Base-by-base conservation (phyloP, 2,113 vertebrate species). In the Lampris megalopsis region DNA sequence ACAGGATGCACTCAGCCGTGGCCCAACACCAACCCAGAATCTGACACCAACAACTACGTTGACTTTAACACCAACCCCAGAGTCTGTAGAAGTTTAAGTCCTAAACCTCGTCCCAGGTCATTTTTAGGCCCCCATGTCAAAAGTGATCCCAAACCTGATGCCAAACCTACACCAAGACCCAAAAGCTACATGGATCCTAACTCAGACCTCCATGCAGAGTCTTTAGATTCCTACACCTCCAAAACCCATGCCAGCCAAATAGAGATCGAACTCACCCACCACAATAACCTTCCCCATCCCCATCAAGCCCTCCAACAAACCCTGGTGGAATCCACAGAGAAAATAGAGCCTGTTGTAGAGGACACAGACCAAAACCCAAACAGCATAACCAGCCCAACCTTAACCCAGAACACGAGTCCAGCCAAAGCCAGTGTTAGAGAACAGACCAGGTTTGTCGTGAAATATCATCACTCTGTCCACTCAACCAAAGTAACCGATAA, bases 1-100 rank as follows among this genome's bases (percentile, higher is more conserved):
- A 63, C 73, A 53, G 76, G 77, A 90, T 83, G 91, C 85, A 89
- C 90, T 92, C 92, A 77, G 70, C 78, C 1, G 6, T 56, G 57
- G 38, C 48, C 57, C 8, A 45, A 9, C 80, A 35, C 58, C 65
- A 75, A 41, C 41, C 43, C 47, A 2, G 9, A 68, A 54, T 60
- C 60, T 52, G 8, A 9, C 47, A 49, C 60, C 36, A 9, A 35
- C 37, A n/a, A 13, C 50, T 56, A 3, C 40, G 73, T 10, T 52
- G 42, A 77, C 9, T 43, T 11, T 47, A 76, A 36, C 72, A 57
- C 60, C 8, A 76, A 10, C 3, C 64, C 80, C n/a, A 75, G 87
- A 48, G 13, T 72, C 48, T 37, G 2, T 80, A 82, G 59, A 72
- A 74, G 6, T 48, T 68, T 50, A 9, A 62, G 36, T 45, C 73